phyloP scores from a whole-genome alignment of 2,113 vertebrate genomes.

The Ochotona curzoniae region DNA sequence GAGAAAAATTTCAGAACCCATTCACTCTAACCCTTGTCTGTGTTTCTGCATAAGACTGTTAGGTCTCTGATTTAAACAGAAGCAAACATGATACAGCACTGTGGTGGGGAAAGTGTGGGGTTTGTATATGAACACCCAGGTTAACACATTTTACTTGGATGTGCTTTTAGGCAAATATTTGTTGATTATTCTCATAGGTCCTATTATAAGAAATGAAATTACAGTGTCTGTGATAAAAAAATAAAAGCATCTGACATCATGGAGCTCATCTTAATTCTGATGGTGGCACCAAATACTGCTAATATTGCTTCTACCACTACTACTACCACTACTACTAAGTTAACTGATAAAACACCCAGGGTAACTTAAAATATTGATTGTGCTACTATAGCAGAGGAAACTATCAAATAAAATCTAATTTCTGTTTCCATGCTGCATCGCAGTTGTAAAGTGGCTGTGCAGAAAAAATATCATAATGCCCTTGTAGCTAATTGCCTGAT shows the following conservation, averaged over 20 bases:
- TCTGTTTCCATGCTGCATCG: not conserved
- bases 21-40: not conserved
- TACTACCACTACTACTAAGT: not conserved
- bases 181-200: not conserved
- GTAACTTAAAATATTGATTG: not conserved
- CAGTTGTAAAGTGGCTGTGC: not conserved
- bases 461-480: not conserved
- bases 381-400: not conserved
- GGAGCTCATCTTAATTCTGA: not conserved
- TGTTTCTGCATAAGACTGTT: not conserved
- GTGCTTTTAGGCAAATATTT: not conserved
- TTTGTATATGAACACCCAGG: not conserved
- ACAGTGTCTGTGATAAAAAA: not conserved
- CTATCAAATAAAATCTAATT: not conserved
- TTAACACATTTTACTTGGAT: not conserved
- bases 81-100: not conserved
- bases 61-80: not conserved
- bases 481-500: not conserved
- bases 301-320: not conserved
- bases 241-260: not conserved
- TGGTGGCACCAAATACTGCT: not conserved
- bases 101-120: not conserved
- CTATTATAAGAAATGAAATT: not conserved
- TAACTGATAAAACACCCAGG: constrained; percentile 18
- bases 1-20: not conserved